Percentiles rank a stretch among this genome's conserved stretches.
These are phyloP conservation scores for Rhingia rostrata DNA, from an alignment of 2,888 invertebrate species.

Conservation along the genomic window DNA sequence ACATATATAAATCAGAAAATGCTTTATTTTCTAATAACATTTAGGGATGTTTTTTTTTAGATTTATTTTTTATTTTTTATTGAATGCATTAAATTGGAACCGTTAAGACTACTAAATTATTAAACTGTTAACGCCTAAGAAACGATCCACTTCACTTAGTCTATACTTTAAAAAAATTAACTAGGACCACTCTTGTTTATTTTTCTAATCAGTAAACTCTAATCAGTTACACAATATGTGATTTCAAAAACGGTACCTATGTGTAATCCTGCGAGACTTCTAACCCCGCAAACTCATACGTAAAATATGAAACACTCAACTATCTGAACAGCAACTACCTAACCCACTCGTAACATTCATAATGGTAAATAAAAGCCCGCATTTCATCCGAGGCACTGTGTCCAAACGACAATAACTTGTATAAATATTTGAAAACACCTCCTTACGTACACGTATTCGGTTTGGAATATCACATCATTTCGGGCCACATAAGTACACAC, in stretches of 20 bases:
- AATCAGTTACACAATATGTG: not conserved
- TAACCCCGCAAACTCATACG: slow-evolving; percentile 1
- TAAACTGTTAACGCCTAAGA: too few relatives aligned
- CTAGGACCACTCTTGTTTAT: not conserved
- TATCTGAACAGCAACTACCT: slow-evolving; percentile 15
- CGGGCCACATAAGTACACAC: slow-evolving; percentile 17
- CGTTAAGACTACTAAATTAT: too few relatives aligned
- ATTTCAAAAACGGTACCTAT: not conserved
- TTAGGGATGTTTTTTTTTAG: too few relatives aligned
- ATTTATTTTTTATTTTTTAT: too few relatives aligned
- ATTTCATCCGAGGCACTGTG: slow-evolving; percentile 38
- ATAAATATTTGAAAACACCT: slow-evolving; percentile 57
- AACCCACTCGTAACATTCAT: slow-evolving; percentile 11
- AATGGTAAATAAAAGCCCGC: slow-evolving; percentile 26
- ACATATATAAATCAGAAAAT: too few relatives aligned
- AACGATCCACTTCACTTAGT: not conserved
- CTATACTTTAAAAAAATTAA: not conserved
- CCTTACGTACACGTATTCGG: slow-evolving; percentile 48
- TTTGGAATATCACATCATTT: slow-evolving; percentile 39
- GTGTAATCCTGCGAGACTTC: slow-evolving; percentile 6
- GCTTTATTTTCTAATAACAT: too few relatives aligned
- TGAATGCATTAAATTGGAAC: too few relatives aligned
- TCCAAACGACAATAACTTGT: slow-evolving; percentile 69
- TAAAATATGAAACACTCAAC: slow-evolving; percentile 41
- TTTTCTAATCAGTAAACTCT: not conserved